Evolutionary conservation across 2,888 invertebrate genomes (phyloP).

Genomic region (Agapetus fuscipes): DNA sequence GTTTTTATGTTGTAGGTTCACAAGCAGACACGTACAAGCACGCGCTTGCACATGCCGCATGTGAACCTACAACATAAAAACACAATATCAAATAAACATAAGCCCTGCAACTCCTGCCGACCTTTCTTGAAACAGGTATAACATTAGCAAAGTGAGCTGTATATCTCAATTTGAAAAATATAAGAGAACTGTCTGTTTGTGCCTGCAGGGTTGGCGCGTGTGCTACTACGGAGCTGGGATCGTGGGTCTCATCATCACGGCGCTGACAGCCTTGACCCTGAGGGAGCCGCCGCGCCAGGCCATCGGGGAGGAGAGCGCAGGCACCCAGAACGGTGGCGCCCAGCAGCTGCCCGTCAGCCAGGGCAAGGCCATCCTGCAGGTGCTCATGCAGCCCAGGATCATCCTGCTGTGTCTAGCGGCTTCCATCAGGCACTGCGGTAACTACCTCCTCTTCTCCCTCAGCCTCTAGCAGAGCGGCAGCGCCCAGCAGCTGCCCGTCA

Average conservation of each 20-base stretch:
- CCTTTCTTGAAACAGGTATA: too few relatives aligned
- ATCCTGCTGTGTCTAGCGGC: conserved; percentile 77
- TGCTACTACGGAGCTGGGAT: conserved; percentile 75
- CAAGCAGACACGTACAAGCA: too few relatives aligned
- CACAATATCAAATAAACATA: too few relatives aligned
- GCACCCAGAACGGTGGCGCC: conserved; percentile 26
- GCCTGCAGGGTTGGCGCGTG: conserved; percentile 65
- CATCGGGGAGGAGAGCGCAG: conserved; percentile 55
- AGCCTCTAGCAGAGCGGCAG: conserved; percentile 26
- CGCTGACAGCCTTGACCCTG: conserved; percentile 63
- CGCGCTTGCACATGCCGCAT: too few relatives aligned
- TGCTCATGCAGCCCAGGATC: conserved; percentile 67
- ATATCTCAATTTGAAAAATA: too few relatives aligned
- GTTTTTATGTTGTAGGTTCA: too few relatives aligned
- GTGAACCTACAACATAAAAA: too few relatives aligned
- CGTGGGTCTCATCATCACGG: conserved; percentile 60
- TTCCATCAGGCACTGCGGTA: conserved; percentile 78
- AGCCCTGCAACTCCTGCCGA: too few relatives aligned
- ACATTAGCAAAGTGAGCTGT: too few relatives aligned
- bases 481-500: conserved; percentile 23
- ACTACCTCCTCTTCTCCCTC: too few relatives aligned
- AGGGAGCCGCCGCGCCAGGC: conserved; percentile 66
- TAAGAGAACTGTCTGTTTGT: too few relatives aligned
- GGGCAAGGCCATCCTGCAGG: conserved; percentile 53
- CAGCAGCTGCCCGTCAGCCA: conserved; percentile 22